Percentiles rank a stretch among this genome's conserved stretches.
These are phyloP conservation scores for Helostoma temminkii DNA, from an alignment of 2,797 vertebrate genomes.

Conservation along the genomic window DNA sequence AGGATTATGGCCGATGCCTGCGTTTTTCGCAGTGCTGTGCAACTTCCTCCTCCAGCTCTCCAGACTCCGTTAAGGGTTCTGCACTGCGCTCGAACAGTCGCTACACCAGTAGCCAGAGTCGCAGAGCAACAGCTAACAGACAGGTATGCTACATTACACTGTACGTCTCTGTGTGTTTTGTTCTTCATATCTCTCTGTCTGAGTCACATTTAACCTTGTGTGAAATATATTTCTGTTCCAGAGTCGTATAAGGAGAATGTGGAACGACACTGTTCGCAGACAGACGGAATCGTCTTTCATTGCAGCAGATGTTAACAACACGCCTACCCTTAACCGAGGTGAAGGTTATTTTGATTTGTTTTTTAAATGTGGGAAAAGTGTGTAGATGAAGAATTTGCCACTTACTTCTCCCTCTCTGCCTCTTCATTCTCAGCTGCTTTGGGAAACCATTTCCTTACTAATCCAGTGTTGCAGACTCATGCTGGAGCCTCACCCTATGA, in stretches of 20 bases:
- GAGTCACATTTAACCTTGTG: slow-evolving; percentile 49
- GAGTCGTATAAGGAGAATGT: slow-evolving; percentile 96
- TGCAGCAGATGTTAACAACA: slow-evolving; percentile 92
- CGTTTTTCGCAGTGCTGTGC: slow-evolving; percentile 92
- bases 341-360: slow-evolving; percentile 20
- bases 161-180: slow-evolving; percentile 4
- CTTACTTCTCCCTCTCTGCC: slow-evolving; percentile 22
- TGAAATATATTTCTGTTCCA: slow-evolving; percentile 64
- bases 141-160: slow-evolving; percentile 65
- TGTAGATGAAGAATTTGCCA: slow-evolving; percentile 2
- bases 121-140: slow-evolving; percentile 80
- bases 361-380: slow-evolving; percentile 17
- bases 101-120: slow-evolving; percentile 91
- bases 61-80: slow-evolving; percentile 91
- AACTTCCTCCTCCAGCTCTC: slow-evolving; percentile 85
- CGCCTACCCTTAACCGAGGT: slow-evolving; percentile 94
- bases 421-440: slow-evolving; percentile 81
- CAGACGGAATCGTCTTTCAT: slow-evolving; percentile 96
- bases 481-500: slow-evolving; percentile 92
- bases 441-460: slow-evolving; percentile 93
- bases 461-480: slow-evolving; percentile 91
- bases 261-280: slow-evolving; percentile 94
- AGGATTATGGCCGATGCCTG: slow-evolving; percentile 93
- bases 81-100: slow-evolving; percentile 91
- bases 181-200: background rate